A percentile compares a stretch with the other conserved stretches of the same genome.
These are phyloP conservation scores for Mastacembelus armatus DNA, from an alignment of 2,797 vertebrate genomes.

Conservation along the genomic window DNA sequence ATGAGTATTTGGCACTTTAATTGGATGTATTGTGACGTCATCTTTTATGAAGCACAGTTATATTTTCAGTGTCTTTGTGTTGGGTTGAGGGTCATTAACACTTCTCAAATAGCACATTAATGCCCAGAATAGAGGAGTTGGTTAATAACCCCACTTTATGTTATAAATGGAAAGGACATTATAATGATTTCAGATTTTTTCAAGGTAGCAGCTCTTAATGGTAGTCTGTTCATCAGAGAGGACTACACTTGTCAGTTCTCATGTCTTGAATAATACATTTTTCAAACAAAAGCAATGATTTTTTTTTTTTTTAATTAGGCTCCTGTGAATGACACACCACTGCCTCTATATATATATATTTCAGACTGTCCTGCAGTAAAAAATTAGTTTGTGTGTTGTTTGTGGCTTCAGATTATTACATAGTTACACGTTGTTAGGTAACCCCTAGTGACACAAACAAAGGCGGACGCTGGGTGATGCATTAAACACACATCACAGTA, in stretches of 20 bases:
- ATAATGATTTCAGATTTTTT: constrained; percentile 47
- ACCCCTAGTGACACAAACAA: too few relatives aligned
- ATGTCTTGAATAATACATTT: constrained; percentile 4
- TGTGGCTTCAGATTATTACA: too few relatives aligned
- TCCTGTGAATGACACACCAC: neutral
- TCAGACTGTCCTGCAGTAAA: too few relatives aligned
- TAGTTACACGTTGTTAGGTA: too few relatives aligned
- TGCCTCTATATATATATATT: neutral
- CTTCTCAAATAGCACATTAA: constrained; percentile 48
- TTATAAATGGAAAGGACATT: constrained; percentile 49
- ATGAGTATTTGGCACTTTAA: constrained; percentile 59
- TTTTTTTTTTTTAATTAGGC: neutral
- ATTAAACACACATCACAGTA: too few relatives aligned
- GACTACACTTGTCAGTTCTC: neutral
- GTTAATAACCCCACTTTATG: constrained; percentile 64
- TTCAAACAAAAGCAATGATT: neutral
- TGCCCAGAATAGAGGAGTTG: constrained; percentile 46
- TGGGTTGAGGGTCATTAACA: constrained; percentile 36
- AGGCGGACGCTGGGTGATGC: too few relatives aligned
- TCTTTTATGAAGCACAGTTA: constrained; percentile 34
- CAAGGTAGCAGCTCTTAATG: constrained; percentile 46
- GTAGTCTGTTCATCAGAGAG: constrained; percentile 22
- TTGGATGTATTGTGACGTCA: constrained; percentile 44
- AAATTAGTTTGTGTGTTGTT: too few relatives aligned
- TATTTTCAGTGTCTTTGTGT: constrained; percentile 34